phyloP scores from a whole-genome alignment of 2,888 invertebrate genomes.

The Amphipoea oculea region DNA sequence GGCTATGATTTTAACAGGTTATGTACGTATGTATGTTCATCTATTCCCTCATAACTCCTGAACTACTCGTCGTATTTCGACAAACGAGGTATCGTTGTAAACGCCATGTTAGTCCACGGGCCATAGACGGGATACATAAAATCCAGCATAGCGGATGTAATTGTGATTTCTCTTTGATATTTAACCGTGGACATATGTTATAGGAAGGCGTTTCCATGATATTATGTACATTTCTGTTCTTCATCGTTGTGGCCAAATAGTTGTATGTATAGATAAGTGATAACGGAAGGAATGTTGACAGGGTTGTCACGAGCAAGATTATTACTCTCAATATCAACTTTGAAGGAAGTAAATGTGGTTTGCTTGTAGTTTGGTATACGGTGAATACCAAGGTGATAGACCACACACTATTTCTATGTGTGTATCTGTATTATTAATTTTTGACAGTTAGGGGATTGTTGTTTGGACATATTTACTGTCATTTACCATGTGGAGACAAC shows the following conservation, averaged over 20 bases:
- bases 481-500: not conserved
- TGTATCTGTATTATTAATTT: not conserved
- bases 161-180: constrained; percentile 28
- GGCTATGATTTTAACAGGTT: not conserved
- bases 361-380: not conserved
- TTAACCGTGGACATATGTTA: constrained; percentile 21
- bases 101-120: not conserved
- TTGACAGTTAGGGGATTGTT: not conserved
- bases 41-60: not conserved
- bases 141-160: not conserved
- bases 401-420: constrained; percentile 18
- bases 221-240: constrained; percentile 55
- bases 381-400: not conserved
- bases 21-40: not conserved
- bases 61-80: not conserved
- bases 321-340: not conserved
- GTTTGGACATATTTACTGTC: not conserved
- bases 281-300: constrained; percentile 38
- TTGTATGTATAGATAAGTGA: constrained; percentile 62
- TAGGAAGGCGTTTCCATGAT: constrained; percentile 32
- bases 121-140: not conserved
- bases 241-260: constrained; percentile 70
- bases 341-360: not conserved
- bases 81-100: not conserved
- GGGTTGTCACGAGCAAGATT: constrained; percentile 8